A percentile compares a stretch with the other conserved stretches of the same genome.
Evolutionary conservation across 2,888 invertebrate genomes (phyloP).

Genomic region (Germaria angustata): DNA sequence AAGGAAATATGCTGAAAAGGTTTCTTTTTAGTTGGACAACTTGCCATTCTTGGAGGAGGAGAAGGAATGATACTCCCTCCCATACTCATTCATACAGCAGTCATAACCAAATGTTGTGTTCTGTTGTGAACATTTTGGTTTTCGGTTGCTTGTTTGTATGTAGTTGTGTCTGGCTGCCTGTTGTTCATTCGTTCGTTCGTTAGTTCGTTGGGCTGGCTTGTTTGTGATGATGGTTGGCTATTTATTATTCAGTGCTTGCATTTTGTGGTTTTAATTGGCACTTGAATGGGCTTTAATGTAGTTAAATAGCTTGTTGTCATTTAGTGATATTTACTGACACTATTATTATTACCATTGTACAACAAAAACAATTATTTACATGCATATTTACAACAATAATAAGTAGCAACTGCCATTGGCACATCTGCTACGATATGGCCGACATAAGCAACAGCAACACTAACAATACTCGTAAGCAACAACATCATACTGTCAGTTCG

Average conservation of each 20-base stretch:
- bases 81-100: background rate
- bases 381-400: background rate
- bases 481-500: constrained; percentile 27
- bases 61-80: background rate
- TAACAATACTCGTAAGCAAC: background rate
- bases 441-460: constrained; percentile 1
- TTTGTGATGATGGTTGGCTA: constrained; percentile 52
- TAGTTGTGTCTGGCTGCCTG: background rate
- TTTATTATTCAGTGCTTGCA: constrained; percentile 64
- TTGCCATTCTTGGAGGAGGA: background rate
- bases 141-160: constrained; percentile 19
- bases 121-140: constrained; percentile 40
- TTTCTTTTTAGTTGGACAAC: background rate
- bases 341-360: constrained; percentile 14
- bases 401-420: constrained; percentile 29
- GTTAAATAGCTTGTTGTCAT: constrained; percentile 65
- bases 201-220: constrained; percentile 6
- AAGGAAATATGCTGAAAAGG: background rate
- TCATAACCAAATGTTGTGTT: constrained; percentile 38
- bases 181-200: constrained; percentile 1
- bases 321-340: constrained; percentile 63
- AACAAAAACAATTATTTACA: background rate
- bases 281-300: constrained; percentile 67
- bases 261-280: constrained; percentile 67
- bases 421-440: constrained; percentile 33